Evolutionary conservation across 2,888 invertebrate species (phyloP).

Genomic region (Dolichopus griseipennis): DNA sequence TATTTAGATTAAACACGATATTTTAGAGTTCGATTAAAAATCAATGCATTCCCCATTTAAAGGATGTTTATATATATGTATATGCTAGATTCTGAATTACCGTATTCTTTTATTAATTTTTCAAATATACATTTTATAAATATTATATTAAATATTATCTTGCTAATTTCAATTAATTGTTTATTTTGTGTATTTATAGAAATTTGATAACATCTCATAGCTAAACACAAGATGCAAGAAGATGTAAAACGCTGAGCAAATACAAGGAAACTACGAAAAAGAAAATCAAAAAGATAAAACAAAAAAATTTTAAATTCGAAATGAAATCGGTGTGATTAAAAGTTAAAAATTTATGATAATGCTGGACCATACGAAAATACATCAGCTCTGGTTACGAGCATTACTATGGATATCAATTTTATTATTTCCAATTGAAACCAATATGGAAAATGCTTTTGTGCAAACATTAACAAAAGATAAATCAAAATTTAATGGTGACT

Average conservation of each 20-base stretch:
- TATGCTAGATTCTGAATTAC: no score
- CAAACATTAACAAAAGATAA: constrained; percentile 22
- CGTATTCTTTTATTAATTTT: no score
- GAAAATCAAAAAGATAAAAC: neutral
- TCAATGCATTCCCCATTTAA: no score
- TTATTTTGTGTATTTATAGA: no score
- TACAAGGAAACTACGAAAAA: neutral
- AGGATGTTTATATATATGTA: no score
- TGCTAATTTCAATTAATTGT: no score
- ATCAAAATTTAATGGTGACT: constrained; percentile 14
- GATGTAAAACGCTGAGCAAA: neutral
- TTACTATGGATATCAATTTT: constrained; percentile 10
- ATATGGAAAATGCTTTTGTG: constrained; percentile 28
- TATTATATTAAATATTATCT: no score
- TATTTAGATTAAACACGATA: no score
- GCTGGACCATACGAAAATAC: neutral
- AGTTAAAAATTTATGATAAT: neutral
- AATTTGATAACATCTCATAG: neutral
- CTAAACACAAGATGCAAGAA: neutral
- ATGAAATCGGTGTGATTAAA: neutral
- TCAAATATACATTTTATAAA: no score
- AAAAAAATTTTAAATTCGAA: neutral
- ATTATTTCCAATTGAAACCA: constrained; percentile 27
- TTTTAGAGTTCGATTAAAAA: no score
- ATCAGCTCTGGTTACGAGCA: constrained; percentile 15